Evolutionary conservation across 2,113 vertebrate genomes (phyloP).

Genomic region (Synodontis membranacea): DNA sequence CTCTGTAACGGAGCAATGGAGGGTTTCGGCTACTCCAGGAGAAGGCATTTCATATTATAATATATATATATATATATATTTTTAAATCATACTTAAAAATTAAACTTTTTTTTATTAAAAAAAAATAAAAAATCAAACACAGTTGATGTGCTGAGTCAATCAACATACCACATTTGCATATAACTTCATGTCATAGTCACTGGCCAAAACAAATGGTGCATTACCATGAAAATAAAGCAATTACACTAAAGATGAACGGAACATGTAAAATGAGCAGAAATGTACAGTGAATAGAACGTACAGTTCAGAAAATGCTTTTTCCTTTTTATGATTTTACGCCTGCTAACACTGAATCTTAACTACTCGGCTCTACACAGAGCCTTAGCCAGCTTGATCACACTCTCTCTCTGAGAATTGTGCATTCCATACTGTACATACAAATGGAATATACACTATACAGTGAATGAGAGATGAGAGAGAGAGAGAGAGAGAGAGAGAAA

Average conservation of each 20-base stretch:
- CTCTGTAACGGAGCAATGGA: slow-evolving; percentile 10
- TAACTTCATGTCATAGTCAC: background rate
- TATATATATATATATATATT: no score
- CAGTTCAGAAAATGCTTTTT: background rate
- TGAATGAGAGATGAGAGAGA: background rate
- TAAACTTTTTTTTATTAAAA: no score
- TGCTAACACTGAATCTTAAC: background rate
- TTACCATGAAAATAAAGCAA: background rate
- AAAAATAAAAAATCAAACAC: no score
- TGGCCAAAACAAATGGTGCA: no score
- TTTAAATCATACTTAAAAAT: no score
- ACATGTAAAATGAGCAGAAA: background rate
- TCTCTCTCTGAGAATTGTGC: background rate
- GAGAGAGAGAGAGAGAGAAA: background rate
- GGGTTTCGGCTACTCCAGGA: background rate
- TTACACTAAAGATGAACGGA: background rate
- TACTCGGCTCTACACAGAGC: background rate
- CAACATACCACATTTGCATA: background rate
- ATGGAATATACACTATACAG: background rate
- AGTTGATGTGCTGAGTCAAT: background rate
- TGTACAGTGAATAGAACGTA: background rate
- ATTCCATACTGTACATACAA: slow-evolving; percentile 1
- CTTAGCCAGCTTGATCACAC: background rate
- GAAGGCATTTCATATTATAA: slow-evolving; percentile 32
- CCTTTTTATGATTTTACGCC: background rate